phyloP scores from a whole-genome alignment of 2,113 vertebrate species.

The Burhinus bistriatus region DNA sequence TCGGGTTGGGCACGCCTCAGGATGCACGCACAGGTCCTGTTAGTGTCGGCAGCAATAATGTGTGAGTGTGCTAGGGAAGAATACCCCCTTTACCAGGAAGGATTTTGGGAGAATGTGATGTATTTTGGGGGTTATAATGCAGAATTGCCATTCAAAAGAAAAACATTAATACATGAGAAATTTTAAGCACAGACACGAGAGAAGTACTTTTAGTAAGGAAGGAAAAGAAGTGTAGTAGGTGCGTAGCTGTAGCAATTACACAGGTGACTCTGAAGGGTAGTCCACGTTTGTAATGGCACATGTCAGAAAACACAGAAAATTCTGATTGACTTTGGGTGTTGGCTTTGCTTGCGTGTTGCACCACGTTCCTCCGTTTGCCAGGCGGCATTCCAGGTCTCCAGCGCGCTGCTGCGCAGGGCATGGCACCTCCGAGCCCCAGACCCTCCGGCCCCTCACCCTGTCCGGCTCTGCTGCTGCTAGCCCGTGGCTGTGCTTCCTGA shows the following conservation, averaged over 20 bases:
- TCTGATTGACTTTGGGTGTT: neutral
- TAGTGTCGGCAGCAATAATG: neutral
- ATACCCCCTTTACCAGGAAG: neutral
- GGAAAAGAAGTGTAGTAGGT: neutral
- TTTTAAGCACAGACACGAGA: neutral
- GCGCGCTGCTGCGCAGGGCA: neutral
- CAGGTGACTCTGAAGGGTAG: neutral
- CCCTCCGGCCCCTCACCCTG: neutral
- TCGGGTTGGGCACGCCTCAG: neutral
- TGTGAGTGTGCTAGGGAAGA: accelerated
- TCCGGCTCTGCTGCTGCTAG: neutral
- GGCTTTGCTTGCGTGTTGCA: neutral
- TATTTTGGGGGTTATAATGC: neutral
- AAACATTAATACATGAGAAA: neutral
- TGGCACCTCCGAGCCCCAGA: neutral
- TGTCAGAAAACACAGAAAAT: neutral
- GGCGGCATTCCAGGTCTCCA: neutral
- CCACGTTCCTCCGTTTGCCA: neutral
- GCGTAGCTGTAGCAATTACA: accelerated
- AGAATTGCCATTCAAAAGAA: neutral
- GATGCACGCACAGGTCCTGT: accelerated
- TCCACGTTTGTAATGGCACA: accelerated
- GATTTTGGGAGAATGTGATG: neutral
- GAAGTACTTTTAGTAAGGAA: neutral
- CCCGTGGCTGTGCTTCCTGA: neutral